Percentiles rank a stretch among this genome's conserved stretches.
phyloP scores from a whole-genome alignment of 2,797 vertebrate genomes.

The Lindbergichthys nudifrons region DNA sequence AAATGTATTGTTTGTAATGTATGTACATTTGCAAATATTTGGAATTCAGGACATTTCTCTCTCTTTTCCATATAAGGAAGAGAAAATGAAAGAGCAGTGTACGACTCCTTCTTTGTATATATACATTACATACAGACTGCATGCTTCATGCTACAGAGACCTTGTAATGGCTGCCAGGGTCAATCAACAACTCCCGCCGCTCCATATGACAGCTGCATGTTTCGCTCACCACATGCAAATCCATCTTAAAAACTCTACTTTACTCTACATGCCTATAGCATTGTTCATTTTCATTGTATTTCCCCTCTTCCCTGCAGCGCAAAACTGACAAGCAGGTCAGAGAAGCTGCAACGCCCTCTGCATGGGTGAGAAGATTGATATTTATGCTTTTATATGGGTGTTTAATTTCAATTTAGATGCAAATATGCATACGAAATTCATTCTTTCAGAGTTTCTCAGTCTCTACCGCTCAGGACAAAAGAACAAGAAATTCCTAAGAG shows the following conservation, averaged over 20 bases:
- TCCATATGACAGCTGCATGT: constrained; percentile 6
- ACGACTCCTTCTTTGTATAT: background rate
- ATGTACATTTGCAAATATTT: background rate
- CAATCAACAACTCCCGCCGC: constrained; percentile 23
- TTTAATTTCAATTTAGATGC: constrained; percentile 56
- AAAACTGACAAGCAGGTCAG: constrained; percentile 26
- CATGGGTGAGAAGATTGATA: constrained; percentile 17
- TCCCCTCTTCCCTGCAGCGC: background rate
- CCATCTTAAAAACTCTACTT: constrained; percentile 14
- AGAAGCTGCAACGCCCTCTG: constrained; percentile 29
- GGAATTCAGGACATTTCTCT: background rate
- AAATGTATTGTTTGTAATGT: too few species aligned
- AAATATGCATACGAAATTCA: constrained; percentile 26
- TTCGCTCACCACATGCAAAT: constrained; percentile 13
- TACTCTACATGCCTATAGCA: background rate
- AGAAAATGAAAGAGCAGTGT: background rate
- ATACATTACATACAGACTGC: background rate
- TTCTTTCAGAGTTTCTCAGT: constrained; percentile 16
- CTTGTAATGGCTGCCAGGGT: constrained; percentile 16
- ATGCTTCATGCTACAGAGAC: constrained; percentile 19
- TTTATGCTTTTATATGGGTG: constrained; percentile 16
- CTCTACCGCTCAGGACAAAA: constrained; percentile 44
- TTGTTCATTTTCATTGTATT: constrained; percentile 29
- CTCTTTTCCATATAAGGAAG: background rate
- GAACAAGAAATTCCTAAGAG: constrained; percentile 69